phyloP scores from a whole-genome alignment of 1,140 invertebrate species.

The Coenobita brevimanus region DNA sequence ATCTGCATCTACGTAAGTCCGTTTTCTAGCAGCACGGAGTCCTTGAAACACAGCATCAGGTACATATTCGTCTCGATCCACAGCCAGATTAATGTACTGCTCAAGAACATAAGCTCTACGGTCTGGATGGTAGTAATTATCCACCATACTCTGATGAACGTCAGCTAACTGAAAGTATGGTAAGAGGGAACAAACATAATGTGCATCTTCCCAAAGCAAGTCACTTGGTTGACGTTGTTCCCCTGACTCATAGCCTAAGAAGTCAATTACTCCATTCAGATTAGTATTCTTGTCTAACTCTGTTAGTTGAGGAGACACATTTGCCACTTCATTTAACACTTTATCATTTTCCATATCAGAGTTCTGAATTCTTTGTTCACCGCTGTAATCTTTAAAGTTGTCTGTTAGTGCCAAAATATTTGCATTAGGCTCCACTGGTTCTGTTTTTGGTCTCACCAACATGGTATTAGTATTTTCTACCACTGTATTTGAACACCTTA shows the following conservation, averaged over 20 bases:
- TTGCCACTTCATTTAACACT: background rate
- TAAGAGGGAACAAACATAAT: slow-evolving; percentile 42
- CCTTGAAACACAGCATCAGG: slow-evolving; percentile 43
- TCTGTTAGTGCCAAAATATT: no score
- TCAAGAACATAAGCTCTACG: slow-evolving; percentile 44
- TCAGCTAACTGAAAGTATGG: slow-evolving; percentile 42
- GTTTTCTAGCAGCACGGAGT: slow-evolving; percentile 36
- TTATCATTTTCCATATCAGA: background rate
- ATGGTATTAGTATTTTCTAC: background rate
- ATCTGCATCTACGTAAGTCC: slow-evolving; percentile 14
- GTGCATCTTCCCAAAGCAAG: slow-evolving; percentile 45
- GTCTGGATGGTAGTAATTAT: slow-evolving; percentile 41
- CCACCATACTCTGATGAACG: slow-evolving; percentile 51
- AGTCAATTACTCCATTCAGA: slow-evolving; percentile 4
- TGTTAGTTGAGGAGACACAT: background rate
- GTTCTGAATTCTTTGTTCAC: no score
- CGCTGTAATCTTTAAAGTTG: no score
- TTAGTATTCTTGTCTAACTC: slow-evolving; percentile 1
- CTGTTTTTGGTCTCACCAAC: no score
- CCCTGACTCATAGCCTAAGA: background rate
- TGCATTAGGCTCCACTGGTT: background rate
- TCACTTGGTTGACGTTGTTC: background rate
- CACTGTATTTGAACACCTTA: background rate
- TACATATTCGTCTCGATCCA: slow-evolving; percentile 46
- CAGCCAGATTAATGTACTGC: slow-evolving; percentile 40